Evolutionary conservation across 1,140 invertebrate species (phyloP).

Genomic region (Eumeta japonica): DNA sequence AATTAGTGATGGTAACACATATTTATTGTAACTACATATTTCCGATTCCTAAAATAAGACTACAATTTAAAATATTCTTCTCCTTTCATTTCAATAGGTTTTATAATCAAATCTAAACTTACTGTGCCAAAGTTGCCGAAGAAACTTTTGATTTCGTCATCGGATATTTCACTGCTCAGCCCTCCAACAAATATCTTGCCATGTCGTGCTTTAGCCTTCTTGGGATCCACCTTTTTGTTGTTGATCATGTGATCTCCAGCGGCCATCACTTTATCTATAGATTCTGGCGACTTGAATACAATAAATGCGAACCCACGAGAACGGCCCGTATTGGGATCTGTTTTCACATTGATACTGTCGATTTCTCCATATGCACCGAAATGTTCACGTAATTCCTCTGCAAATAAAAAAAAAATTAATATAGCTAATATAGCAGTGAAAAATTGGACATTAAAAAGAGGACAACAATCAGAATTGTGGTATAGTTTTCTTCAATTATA

Average conservation of each 20-base stretch:
- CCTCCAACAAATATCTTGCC: conserved; percentile 96
- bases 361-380: conserved; percentile 88
- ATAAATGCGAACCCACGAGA: conserved; percentile 94
- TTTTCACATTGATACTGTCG: conserved; percentile 91
- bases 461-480: conserved; percentile 36
- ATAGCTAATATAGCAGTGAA: conserved; percentile 16
- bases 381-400: conserved; percentile 90
- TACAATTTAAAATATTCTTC: conserved; percentile 5
- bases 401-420: conserved; percentile 53
- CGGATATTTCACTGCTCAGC: conserved; percentile 81
- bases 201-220: conserved; percentile 89
- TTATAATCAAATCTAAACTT: too few relatives aligned
- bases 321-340: conserved; percentile 84
- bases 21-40: too few relatives aligned
- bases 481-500: conserved; percentile 49
- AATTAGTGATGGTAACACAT: conserved; percentile 4
- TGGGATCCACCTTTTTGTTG: conserved; percentile 91
- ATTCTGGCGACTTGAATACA: conserved; percentile 84
- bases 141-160: conserved; percentile 90
- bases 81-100: not conserved
- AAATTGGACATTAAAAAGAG: conserved; percentile 3
- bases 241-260: conserved; percentile 88
- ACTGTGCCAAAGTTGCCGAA: conserved; percentile 89
- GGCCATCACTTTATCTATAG: conserved; percentile 86
- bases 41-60: conserved; percentile 7